Conservation (phyloP, 2,797 vertebrate genomes). For the Falco biarmicus region DNA sequence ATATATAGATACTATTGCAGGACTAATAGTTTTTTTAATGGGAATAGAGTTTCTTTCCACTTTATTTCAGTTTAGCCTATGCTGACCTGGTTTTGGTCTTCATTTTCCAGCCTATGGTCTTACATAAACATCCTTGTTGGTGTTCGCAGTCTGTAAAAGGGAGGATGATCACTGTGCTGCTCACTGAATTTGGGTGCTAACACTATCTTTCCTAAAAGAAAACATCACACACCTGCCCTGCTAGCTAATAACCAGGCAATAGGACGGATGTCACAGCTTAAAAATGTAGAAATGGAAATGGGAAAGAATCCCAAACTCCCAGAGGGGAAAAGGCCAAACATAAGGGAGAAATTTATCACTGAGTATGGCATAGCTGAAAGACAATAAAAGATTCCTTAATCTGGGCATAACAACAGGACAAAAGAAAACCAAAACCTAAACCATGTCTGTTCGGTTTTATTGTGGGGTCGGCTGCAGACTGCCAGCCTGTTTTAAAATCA, state of each 20-base stretch:
- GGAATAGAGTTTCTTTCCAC: neutral
- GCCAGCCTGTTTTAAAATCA: constrained; percentile 60
- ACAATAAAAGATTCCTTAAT: neutral
- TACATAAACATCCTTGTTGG: neutral
- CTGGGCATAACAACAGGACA: neutral
- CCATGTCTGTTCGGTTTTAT: neutral
- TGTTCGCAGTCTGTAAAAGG: neutral
- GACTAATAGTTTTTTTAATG: neutral
- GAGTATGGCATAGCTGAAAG: neutral
- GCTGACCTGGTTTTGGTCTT: neutral
- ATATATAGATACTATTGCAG: neutral
- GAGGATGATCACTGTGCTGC: neutral
- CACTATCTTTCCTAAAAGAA: neutral
- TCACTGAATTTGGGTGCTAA: neutral
- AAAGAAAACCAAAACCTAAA: constrained; percentile 25
- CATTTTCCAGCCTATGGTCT: neutral
- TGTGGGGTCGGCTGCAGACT: constrained; percentile 7
- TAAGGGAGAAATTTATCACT: neutral
- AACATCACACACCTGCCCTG: neutral
- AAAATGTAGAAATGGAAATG: constrained; percentile 13
- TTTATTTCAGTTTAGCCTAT: neutral
- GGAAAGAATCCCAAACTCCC: neutral
- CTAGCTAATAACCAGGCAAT: neutral
- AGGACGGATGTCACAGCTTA: neutral
- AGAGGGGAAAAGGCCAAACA: neutral